A percentile compares a stretch with the other conserved stretches of the same genome.
Evolutionary conservation across 2,113 vertebrate genomes (phyloP).

Genomic region (Climacteris rufus): DNA sequence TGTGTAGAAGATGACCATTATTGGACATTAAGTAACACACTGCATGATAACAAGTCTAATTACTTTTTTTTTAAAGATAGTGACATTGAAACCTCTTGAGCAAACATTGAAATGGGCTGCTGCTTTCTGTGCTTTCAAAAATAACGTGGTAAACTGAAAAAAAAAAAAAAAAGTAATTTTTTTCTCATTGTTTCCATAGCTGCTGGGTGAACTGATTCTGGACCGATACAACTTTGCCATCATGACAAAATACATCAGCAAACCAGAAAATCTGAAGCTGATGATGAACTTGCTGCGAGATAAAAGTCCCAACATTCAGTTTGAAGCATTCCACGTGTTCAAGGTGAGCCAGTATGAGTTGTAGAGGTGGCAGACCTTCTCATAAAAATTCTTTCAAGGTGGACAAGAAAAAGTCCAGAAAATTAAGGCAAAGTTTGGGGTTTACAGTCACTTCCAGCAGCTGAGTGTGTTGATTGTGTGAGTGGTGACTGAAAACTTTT

Average conservation of each 20-base stretch:
- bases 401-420: not conserved
- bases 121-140: not conserved
- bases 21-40: not conserved
- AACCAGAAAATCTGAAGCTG: slow-evolving; percentile 94
- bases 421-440: not conserved
- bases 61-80: not conserved
- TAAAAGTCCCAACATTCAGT: slow-evolving; percentile 97
- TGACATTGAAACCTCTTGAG: not conserved
- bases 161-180: not conserved
- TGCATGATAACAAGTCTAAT: not conserved
- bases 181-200: slow-evolving; percentile 60
- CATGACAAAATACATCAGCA: slow-evolving; percentile 97
- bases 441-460: not conserved
- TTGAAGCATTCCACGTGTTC: slow-evolving; percentile 97
- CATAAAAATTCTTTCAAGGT: not conserved
- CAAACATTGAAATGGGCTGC: not conserved
- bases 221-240: slow-evolving; percentile 95
- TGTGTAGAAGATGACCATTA: not conserved
- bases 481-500: not conserved
- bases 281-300: slow-evolving; percentile 98
- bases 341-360: slow-evolving; percentile 78
- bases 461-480: not conserved
- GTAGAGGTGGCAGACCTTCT: not conserved
- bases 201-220: slow-evolving; percentile 92
- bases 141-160: not conserved